These are phyloP conservation scores for Tribolium castaneum DNA, from an alignment of 1,140 invertebrate genomes.

Conservation along the genomic window DNA sequence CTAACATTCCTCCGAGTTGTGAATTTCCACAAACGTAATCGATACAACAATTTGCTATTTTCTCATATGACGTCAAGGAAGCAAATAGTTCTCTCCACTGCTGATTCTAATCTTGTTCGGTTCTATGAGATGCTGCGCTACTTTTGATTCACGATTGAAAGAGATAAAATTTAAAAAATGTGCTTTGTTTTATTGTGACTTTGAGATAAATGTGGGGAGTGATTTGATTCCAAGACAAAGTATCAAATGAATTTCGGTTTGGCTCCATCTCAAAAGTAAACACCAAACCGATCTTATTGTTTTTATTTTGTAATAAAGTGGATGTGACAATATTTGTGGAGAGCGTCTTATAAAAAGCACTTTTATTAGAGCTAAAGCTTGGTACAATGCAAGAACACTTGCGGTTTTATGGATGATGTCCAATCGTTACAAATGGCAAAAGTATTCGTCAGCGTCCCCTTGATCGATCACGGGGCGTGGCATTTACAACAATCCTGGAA, in stretches of 20 bases:
- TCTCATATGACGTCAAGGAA: neutral
- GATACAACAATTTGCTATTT: neutral
- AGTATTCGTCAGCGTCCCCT: conserved; percentile 42
- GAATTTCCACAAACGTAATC: neutral
- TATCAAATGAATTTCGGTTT: neutral
- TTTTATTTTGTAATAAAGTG: conserved; percentile 29
- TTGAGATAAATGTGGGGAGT: neutral
- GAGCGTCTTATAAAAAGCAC: neutral
- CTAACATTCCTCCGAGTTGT: neutral
- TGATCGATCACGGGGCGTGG: conserved; percentile 50
- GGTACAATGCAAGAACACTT: conserved; percentile 10
- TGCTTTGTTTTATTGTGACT: neutral
- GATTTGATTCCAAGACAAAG: too few species aligned
- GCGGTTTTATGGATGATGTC: conserved; percentile 43
- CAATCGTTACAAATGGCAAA: conserved; percentile 48
- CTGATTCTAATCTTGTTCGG: neutral
- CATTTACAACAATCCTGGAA: conserved; percentile 40
- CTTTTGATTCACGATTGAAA: too few species aligned
- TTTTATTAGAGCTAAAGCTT: neutral
- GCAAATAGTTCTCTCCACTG: neutral
- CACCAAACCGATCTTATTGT: neutral
- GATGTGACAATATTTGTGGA: conserved; percentile 14
- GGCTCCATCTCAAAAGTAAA: neutral
- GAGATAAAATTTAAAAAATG: too few species aligned
- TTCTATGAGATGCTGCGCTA: neutral